Evolutionary conservation across 1,140 invertebrate genomes (phyloP).

Genomic region (Macrobrachium nipponense): DNA sequence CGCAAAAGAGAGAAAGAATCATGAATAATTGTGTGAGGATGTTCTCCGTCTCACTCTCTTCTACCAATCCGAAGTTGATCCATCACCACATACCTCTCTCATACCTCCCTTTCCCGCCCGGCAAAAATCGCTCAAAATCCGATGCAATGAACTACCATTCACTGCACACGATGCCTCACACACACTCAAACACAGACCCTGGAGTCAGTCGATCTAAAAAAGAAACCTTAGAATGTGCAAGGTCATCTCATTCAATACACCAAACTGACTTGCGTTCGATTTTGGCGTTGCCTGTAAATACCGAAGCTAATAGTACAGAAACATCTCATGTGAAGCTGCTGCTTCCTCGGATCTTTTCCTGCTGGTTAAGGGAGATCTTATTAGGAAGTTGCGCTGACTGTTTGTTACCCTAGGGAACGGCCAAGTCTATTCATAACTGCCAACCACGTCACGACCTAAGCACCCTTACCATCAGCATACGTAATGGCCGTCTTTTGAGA

Average conservation of each 20-base stretch:
- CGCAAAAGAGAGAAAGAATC: too few relatives aligned
- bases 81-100: too few relatives aligned
- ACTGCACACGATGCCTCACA: background rate
- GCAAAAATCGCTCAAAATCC: background rate
- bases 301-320: background rate
- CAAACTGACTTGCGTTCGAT: slow-evolving; percentile 19
- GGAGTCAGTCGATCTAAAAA: slow-evolving; percentile 38
- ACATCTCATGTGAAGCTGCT: background rate
- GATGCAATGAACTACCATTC: background rate
- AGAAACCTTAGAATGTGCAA: slow-evolving; percentile 52
- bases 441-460: slow-evolving; percentile 31
- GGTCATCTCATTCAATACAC: slow-evolving; percentile 51
- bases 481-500: background rate
- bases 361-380: background rate
- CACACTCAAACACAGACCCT: slow-evolving; percentile 7
- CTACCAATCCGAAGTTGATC: too few relatives aligned
- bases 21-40: too few relatives aligned
- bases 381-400: background rate
- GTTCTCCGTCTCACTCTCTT: too few relatives aligned
- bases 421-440: slow-evolving; percentile 41
- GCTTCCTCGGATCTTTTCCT: background rate
- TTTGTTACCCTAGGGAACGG: slow-evolving; percentile 19
- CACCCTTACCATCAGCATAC: background rate
- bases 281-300: background rate
- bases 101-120: too few relatives aligned